Evolutionary conservation across 2,113 vertebrate species (phyloP), one percentile per base, ranked within the genome.

Genomic region (Grammomys dolichurus): DNA sequence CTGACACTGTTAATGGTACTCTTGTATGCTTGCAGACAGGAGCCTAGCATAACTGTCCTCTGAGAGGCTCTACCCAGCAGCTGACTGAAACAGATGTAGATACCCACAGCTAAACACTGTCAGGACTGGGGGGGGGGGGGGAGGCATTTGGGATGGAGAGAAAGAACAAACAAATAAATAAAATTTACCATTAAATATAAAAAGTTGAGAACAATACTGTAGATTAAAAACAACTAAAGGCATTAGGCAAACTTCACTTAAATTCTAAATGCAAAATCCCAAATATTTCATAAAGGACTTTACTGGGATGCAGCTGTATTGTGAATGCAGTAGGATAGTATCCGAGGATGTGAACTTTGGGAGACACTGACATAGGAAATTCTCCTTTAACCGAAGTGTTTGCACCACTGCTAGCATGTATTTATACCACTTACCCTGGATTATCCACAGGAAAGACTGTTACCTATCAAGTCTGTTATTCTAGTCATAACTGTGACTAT

Each of bases 371-470:
- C 51, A 51, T 73, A 77, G 58, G 36, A 90, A 85, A 90, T 72
- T 28, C 5, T 43, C 43, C 26, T 63, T 87, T 63, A 73, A 84
- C 43, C 43, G 46, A 95, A 93, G 70, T 28, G 4, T 84, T 86
- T 93, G 20, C 84, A 28, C 19, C 43, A 69, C 84, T 67, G 28
- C 17, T 48, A 33, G 28, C 28, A 48, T 16, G 1, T 12, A 48
- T 36, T 89, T 86, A 51, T 69, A 31, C 89, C 24, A 43, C 76
- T 96, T 85, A 94, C 77, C 82, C 51, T 93, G 76, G 28, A 20
- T 63, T 92, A 85, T 76, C 89, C 92, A 69, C 13, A 94, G 43
- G 19, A 89, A 96, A 88, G 24, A 22, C 78, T 31, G 77, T 48
- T 94, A 95, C 33, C 36, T 94, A 65, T 51, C 8, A 7, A 88